Evolutionary conservation across 1,140 invertebrate species (phyloP), one percentile per base, ranked within the genome.

Genomic region (Brachionus paranguensis): DNA sequence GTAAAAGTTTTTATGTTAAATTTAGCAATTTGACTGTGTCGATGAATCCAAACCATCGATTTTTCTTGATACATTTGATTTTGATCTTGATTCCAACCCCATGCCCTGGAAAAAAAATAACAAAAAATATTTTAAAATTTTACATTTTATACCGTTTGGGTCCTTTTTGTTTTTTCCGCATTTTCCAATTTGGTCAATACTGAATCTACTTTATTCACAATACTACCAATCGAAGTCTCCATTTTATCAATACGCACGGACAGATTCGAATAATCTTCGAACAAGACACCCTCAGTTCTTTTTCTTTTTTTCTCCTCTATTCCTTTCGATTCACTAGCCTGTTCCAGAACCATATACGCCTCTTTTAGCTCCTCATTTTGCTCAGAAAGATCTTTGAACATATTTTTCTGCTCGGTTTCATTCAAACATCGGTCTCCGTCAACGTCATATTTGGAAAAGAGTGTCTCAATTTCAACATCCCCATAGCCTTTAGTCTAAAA

Each of bases 401-500:
- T 74, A 14, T 14, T 33, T 29, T 86, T 85, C 74, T 89, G 88
- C 87, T 92, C 91, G 17, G 90, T 88, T 47, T 89, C 87, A 86
- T 91, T 90, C 60, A 92, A 86, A 5, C 90, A 88, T 64, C 91
- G 88, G 86, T 91, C 90, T 60, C 91, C 91, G 86, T 91, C 91
- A 85, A 89, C 85, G 85, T 93, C 92, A 86, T 93, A 93, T 85
- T 91, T 91, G 2, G 91, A 90, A 86, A 93, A 92, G 86, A 93
- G 91, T 89, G 93, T 92, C 87, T 93, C 92, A 83, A 93, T 93
- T 88, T 93, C 93, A 85, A 91, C 88, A 86, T 93, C 92, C 83
- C 91, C 91, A 86, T 93, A 93, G 83, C 92, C 91, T 85, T 65
- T 72, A 90, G 92, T 41, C 81, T 83, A 50, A 45, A 29, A 68